Percentiles rank a stretch among this genome's conserved stretches.
Evolutionary conservation across 1,140 invertebrate species (phyloP).

Genomic region (Contarinia nasturtii): DNA sequence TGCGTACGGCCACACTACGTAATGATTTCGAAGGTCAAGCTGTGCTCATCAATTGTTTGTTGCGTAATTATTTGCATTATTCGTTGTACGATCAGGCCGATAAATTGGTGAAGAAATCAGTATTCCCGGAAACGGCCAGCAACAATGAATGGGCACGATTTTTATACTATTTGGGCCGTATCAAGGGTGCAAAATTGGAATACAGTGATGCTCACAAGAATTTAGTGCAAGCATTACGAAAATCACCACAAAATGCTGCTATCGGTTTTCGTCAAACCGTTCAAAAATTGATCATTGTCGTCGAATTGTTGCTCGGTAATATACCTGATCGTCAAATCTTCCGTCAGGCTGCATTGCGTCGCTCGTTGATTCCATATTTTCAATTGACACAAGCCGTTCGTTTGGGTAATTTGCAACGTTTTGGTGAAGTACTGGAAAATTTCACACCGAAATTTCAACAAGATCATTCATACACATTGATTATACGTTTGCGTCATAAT

Average conservation of each 20-base stretch:
- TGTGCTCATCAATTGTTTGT: constrained; percentile 83
- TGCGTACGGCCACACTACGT: constrained; percentile 83
- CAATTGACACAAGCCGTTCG: constrained; percentile 94
- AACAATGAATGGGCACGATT: constrained; percentile 99
- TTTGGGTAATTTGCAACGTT: constrained; percentile 81
- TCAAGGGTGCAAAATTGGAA: constrained; percentile 91
- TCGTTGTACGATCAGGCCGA: constrained; percentile 90
- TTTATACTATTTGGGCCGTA: constrained; percentile 90
- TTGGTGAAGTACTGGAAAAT: constrained; percentile 84
- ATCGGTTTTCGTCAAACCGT: constrained; percentile 98
- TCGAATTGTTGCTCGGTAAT: constrained; percentile 89
- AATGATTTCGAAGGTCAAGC: constrained; percentile 97
- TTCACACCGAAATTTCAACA: constrained; percentile 68
- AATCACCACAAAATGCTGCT: constrained; percentile 91
- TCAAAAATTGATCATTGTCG: constrained; percentile 89
- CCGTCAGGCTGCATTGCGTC: constrained; percentile 67
- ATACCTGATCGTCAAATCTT: constrained; percentile 87
- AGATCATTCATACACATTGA: constrained; percentile 90
- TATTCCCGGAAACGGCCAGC: constrained; percentile 89
- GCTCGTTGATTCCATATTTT: constrained; percentile 85
- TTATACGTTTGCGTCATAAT: constrained; percentile 88
- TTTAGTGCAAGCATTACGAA: constrained; percentile 81
- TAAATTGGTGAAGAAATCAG: constrained; percentile 89
- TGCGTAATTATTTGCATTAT: constrained; percentile 90
- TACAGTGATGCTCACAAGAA: constrained; percentile 95